Conservation (phyloP, 2,888 invertebrate genomes). For the Byasa hedistus region DNA sequence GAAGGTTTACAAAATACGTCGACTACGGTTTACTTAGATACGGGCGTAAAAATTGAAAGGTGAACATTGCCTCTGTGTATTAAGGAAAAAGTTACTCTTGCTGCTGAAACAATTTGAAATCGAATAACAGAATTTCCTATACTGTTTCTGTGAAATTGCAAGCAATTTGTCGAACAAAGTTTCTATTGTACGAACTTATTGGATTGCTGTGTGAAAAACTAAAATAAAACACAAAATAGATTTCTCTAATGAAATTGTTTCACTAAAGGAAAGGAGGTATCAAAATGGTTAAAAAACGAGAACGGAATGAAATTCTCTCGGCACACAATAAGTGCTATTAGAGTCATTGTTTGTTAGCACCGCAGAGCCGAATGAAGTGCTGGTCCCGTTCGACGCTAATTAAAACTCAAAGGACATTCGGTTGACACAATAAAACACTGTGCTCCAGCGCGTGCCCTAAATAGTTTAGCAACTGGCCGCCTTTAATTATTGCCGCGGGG, state of each 20-base stretch:
- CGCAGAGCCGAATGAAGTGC: conserved; percentile 43
- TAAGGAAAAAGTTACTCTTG: conserved; percentile 9
- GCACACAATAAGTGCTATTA: conserved; percentile 14
- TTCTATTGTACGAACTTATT: not conserved
- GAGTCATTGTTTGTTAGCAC: conserved; percentile 17
- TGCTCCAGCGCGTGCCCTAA: conserved; percentile 56
- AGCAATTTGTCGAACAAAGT: not conserved
- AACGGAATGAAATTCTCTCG: not conserved
- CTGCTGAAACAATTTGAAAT: conserved; percentile 6
- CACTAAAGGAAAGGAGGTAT: not conserved
- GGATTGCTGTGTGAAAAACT: not conserved
- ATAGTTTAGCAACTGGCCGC: conserved; percentile 57
- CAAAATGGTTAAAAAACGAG: not conserved
- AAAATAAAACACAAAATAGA: not conserved
- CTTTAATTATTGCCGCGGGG: conserved; percentile 58
- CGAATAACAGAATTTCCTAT: not conserved
- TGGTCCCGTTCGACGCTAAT: conserved; percentile 52
- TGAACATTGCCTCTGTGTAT: not conserved
- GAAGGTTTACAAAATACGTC: conserved; percentile 15
- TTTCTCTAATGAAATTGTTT: not conserved
- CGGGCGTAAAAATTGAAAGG: conserved; percentile 12
- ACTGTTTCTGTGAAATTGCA: conserved; percentile 2
- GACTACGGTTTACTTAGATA: not conserved
- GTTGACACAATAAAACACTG: conserved; percentile 61
- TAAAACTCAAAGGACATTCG: conserved; percentile 66